Base-by-base conservation (phyloP, 2,113 vertebrate genomes). In the Corythornis cristatus region DNA sequence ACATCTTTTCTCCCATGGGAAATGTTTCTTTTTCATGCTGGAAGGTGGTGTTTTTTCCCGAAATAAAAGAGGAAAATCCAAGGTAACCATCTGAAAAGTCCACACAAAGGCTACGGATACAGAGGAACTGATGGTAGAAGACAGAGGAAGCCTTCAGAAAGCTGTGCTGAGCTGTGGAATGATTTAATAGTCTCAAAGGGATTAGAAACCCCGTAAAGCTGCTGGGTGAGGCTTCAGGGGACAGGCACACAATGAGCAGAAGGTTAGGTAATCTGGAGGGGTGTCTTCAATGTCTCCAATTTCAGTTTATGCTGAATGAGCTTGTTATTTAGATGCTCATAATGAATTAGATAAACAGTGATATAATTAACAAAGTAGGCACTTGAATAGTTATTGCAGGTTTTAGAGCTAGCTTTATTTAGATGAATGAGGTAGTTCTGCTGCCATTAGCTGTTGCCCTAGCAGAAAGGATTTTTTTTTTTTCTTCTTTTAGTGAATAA, bases 321-420 rank as follows among this genome's bases (percentile, higher is more conserved):
- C 42, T 90, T n/a, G 31, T 94, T 93, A 86, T 91, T 85, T 90
- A 71, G 65, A 74, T 83, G 68, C 35, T 88, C 28, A 12, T 83
- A 90, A 85, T 78, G 79, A 88, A 71, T 90, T 91, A 84, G 83
- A 60, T 91, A 86, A 91, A 85, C 65, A 89, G 51, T 65, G 64
- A 81, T 91, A 94, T 95, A 93, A 91, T 91, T 96, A 96, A 88
- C 60, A 40, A 88, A 88, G 56, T 33, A 80, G 85, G 45, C 76
- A 21, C 60, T 93, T 83, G 58, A 90, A 81, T 67, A 68, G 40
- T 96, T 94, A 88, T 94, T 90, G 68, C 86, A 60, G 53, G 61
- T 25, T 88, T 89, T 88, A 83, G 75, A 81, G 43, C 68, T 77
- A 76, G 54, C 42, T 91, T 91, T 83, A 93, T 91, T 90, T 91